These are phyloP conservation scores for Spilogale gracilis DNA, from an alignment of 2,113 vertebrate species.

Conservation along the genomic window DNA sequence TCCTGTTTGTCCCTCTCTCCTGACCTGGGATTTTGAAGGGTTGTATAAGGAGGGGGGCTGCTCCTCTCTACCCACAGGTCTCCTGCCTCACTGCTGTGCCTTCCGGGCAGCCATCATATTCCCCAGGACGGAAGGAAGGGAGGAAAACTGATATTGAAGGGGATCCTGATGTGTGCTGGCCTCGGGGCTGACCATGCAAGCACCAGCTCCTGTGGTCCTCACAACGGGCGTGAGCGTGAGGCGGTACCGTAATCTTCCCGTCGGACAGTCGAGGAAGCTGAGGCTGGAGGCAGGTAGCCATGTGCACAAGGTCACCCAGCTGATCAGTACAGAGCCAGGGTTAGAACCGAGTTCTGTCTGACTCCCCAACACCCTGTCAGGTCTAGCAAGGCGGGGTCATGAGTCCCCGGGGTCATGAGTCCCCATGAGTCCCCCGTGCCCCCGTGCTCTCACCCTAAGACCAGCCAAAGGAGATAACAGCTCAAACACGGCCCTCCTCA, in stretches of 20 bases:
- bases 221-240: neutral
- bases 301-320: neutral
- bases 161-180: neutral
- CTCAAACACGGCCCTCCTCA: neutral
- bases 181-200: neutral
- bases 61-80: neutral
- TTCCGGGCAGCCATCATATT: neutral
- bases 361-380: neutral
- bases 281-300: neutral
- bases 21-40: neutral
- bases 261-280: slow-evolving; percentile 19
- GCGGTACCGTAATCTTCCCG: neutral
- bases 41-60: neutral
- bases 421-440: too few relatives aligned
- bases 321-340: neutral
- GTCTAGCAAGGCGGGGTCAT: neutral
- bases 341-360: neutral
- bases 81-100: neutral
- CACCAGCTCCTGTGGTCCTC: neutral
- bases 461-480: rapidly evolving
- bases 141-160: neutral
- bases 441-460: neutral
- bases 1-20: neutral
- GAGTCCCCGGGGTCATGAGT: too few relatives aligned
- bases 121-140: neutral